Percentiles rank a stretch among this genome's conserved stretches.
Evolutionary conservation across 2,888 invertebrate genomes (phyloP).

Genomic region (Apodemia duryi): DNA sequence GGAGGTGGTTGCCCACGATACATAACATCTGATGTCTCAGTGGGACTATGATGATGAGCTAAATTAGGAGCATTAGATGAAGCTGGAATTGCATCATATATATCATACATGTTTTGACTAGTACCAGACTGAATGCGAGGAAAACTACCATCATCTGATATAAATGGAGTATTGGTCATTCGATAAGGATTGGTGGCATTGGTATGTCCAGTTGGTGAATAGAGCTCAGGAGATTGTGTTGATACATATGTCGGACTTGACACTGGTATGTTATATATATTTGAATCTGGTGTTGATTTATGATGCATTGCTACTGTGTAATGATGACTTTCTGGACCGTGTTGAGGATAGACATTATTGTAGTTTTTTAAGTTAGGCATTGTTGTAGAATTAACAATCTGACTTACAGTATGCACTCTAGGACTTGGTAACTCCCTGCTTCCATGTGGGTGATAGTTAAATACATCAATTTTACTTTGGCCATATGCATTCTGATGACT

Average conservation of each 20-base stretch:
- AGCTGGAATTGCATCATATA: slow-evolving; percentile 67
- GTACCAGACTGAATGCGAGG: slow-evolving; percentile 66
- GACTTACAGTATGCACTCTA: slow-evolving; percentile 66
- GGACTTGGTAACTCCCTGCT: slow-evolving; percentile 56
- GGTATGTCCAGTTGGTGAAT: slow-evolving; percentile 73
- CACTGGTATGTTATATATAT: slow-evolving; percentile 55
- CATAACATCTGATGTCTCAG: slow-evolving; percentile 55
- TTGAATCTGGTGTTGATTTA: slow-evolving; percentile 54
- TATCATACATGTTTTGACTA: slow-evolving; percentile 70
- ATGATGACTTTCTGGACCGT: slow-evolving; percentile 51
- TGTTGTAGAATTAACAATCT: slow-evolving; percentile 69
- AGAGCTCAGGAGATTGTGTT: slow-evolving; percentile 67
- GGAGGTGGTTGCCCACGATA: slow-evolving; percentile 84
- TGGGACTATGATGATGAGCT: slow-evolving; percentile 64
- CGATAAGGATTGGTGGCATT: slow-evolving; percentile 71
- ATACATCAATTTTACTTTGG: slow-evolving; percentile 63
- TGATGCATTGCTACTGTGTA: slow-evolving; percentile 52
- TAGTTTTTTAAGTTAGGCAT: slow-evolving; percentile 73
- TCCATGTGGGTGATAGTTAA: slow-evolving; percentile 62
- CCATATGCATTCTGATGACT: slow-evolving; percentile 67
- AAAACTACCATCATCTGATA: slow-evolving; percentile 72
- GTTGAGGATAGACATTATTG: slow-evolving; percentile 52
- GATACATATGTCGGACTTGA: slow-evolving; percentile 69
- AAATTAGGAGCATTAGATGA: slow-evolving; percentile 62
- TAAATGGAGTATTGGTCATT: slow-evolving; percentile 70